Conservation (phyloP, 2,797 vertebrate genomes). For the Orientallactaga sibirica region DNA sequence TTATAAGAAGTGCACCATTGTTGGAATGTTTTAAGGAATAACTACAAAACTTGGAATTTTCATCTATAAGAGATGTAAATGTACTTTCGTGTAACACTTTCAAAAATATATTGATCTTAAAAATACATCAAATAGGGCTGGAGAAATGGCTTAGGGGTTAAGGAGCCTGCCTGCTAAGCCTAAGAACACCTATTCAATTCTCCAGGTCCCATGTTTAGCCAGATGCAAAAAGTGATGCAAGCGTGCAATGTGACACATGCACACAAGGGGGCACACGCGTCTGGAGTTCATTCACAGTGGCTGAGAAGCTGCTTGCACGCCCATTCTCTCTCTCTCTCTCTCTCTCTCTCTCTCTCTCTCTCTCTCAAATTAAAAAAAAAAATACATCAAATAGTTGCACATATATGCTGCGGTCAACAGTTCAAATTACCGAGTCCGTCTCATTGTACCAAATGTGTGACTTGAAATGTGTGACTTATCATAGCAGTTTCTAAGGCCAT, state of each 20-base stretch:
- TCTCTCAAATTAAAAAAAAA: too few relatives aligned
- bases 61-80: background rate
- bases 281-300: too few relatives aligned
- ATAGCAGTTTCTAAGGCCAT: background rate
- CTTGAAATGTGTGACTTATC: background rate
- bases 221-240: too few relatives aligned
- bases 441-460: background rate
- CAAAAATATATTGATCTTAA: constrained; percentile 5
- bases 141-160: too few relatives aligned
- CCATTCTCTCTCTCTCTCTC: too few relatives aligned
- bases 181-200: too few relatives aligned
- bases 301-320: too few relatives aligned
- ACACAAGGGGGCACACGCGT: too few relatives aligned
- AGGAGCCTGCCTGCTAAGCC: too few relatives aligned
- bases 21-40: background rate
- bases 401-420: background rate
- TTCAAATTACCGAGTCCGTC: constrained; percentile 51
- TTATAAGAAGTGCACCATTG: background rate
- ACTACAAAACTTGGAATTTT: background rate
- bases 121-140: background rate
- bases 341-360: too few relatives aligned
- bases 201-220: too few relatives aligned
- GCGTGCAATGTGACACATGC: too few relatives aligned
- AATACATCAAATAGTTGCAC: constrained; percentile 1
- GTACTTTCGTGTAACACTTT: constrained; percentile 18